Percentiles rank a stretch among this genome's conserved stretches.
Conservation (phyloP, 2,888 invertebrate species). For the Zonitis immaculata region DNA sequence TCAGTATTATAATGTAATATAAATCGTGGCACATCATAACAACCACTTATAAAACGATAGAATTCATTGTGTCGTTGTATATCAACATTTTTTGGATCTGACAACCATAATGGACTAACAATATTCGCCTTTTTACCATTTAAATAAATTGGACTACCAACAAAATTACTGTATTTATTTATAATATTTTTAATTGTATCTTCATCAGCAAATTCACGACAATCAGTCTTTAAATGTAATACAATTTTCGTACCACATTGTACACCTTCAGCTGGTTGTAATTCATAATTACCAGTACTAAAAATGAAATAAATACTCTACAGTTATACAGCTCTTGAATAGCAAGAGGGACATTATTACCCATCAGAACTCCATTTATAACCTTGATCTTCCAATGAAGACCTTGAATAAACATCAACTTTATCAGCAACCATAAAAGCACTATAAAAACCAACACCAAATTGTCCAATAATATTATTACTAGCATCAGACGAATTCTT, state of each 20-base stretch:
- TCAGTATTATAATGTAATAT: constrained; percentile 90
- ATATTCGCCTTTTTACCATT: constrained; percentile 88
- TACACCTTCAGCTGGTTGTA: constrained; percentile 79
- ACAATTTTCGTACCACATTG: constrained; percentile 90
- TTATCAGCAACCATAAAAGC: constrained; percentile 96
- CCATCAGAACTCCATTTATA: constrained; percentile 90
- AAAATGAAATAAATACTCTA: no score
- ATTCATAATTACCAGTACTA: constrained; percentile 83
- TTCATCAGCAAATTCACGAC: constrained; percentile 86
- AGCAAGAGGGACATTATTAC: no score
- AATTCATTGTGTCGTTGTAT: constrained; percentile 87
- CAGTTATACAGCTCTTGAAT: no score
- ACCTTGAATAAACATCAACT: constrained; percentile 86
- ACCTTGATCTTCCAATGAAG: constrained; percentile 64
- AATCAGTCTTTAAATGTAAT: constrained; percentile 81
- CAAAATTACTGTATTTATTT: constrained; percentile 96
- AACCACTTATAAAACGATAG: constrained; percentile 82
- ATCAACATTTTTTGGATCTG: constrained; percentile 84
- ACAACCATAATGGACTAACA: constrained; percentile 87
- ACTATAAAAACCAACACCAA: constrained; percentile 98
- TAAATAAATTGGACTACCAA: constrained; percentile 86
- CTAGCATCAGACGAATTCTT: constrained; percentile 57
- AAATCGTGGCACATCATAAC: constrained; percentile 85
- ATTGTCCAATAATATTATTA: constrained; percentile 89
- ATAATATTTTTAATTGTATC: constrained; percentile 78